phyloP scores from a whole-genome alignment of 2,888 invertebrate species.

The Idaea straminata region DNA sequence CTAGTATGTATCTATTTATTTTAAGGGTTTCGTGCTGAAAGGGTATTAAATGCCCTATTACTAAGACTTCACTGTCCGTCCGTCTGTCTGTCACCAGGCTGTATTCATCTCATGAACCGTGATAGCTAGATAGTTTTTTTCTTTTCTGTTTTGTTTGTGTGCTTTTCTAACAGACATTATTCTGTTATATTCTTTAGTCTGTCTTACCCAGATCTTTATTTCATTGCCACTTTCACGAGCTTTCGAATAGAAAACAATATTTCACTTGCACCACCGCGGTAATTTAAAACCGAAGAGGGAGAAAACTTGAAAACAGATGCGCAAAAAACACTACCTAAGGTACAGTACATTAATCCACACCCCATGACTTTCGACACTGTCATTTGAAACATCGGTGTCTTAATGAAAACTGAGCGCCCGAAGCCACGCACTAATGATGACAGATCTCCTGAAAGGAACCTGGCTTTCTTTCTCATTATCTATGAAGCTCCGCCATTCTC shows the following conservation, averaged over 20 bases:
- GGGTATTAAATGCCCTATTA: no score
- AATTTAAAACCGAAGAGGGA: not conserved
- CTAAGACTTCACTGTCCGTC: no score
- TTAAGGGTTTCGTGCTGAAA: no score
- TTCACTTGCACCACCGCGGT: not conserved
- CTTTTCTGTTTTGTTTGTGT: no score
- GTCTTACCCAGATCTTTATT: not conserved
- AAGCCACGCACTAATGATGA: slow-evolving; percentile 71
- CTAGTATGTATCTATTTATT: no score
- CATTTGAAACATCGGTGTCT: slow-evolving; percentile 65
- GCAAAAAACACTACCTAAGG: slow-evolving; percentile 31
- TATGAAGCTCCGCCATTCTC: slow-evolving; percentile 52
- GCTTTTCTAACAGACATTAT: no score
- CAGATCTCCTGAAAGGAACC: slow-evolving; percentile 68
- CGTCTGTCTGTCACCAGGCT: no score
- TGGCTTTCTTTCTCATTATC: slow-evolving; percentile 64
- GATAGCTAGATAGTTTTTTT: no score
- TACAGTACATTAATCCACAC: slow-evolving; percentile 36
- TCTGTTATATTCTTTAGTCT: not conserved
- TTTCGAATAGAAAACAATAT: not conserved
- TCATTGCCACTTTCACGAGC: not conserved
- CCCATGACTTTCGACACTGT: slow-evolving; percentile 46
- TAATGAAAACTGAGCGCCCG: slow-evolving; percentile 70
- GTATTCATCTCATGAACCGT: no score
- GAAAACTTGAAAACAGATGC: not conserved